Percentiles rank a stretch among this genome's conserved stretches.
These are phyloP conservation scores for Helogale parvula DNA, from an alignment of 2,113 vertebrate species.

Conservation along the genomic window DNA sequence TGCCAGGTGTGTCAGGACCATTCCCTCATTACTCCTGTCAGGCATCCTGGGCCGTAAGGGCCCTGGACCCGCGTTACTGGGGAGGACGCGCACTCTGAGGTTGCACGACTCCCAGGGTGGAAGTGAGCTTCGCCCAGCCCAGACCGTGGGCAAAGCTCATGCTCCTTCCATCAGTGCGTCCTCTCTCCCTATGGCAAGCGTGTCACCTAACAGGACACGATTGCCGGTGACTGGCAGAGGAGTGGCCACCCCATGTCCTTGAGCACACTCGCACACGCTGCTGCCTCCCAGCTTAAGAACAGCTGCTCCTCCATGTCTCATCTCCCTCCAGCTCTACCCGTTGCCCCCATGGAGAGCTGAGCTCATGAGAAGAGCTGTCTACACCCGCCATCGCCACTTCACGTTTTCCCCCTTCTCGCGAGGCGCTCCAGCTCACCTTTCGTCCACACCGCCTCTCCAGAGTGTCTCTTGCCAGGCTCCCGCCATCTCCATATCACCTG, in stretches of 20 bases:
- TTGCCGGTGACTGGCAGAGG: neutral
- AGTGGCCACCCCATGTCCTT: neutral
- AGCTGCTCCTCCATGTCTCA: rapidly evolving
- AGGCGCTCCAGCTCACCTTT: neutral
- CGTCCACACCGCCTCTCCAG: neutral
- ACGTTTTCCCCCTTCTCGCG: neutral
- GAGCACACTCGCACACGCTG: rapidly evolving
- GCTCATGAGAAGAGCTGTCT: neutral
- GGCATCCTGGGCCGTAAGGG: neutral
- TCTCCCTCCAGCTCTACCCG: neutral
- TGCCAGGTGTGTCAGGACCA: neutral
- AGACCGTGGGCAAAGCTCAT: neutral
- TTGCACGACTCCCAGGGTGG: too few relatives aligned
- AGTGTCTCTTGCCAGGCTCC: neutral
- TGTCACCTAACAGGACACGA: neutral
- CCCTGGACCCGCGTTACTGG: too few relatives aligned
- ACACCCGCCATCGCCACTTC: neutral
- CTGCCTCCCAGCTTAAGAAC: neutral
- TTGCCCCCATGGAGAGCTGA: neutral
- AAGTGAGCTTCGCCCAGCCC: neutral
- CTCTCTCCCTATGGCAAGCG: neutral
- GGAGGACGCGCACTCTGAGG: neutral
- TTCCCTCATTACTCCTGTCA: rapidly evolving
- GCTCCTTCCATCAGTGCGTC: neutral
- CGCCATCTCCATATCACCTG: neutral